Conservation (phyloP, 2,113 vertebrate genomes). For the Chaetodon auriga region DNA sequence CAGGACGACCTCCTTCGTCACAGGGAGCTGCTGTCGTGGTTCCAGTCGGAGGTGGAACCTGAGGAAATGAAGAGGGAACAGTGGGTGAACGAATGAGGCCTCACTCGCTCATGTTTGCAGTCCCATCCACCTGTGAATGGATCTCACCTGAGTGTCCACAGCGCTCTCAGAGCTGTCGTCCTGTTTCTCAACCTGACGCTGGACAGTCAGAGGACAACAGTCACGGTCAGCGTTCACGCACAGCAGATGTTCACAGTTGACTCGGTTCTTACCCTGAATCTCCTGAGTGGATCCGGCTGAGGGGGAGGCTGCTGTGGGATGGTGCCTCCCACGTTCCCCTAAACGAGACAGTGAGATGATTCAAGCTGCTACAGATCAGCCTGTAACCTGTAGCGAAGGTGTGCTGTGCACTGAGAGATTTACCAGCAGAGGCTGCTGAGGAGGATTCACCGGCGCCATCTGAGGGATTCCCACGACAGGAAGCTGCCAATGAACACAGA, state of each 20-base stretch:
- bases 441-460: slow-evolving; percentile 60
- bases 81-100: background rate
- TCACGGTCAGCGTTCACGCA: slow-evolving; percentile 16
- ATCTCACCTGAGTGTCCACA: slow-evolving; percentile 72
- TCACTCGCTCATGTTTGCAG: background rate
- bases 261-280: slow-evolving; percentile 73
- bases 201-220: slow-evolving; percentile 24
- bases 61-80: slow-evolving; percentile 9
- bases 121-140: background rate
- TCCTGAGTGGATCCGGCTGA: slow-evolving; percentile 58
- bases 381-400: background rate
- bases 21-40: slow-evolving; percentile 37
- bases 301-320: slow-evolving; percentile 57
- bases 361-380: background rate
- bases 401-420: background rate
- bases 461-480: slow-evolving; percentile 66
- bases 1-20: background rate
- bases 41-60: slow-evolving; percentile 71
- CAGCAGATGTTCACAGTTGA: background rate
- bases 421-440: slow-evolving; percentile 71
- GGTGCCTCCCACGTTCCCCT: slow-evolving; percentile 48
- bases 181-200: slow-evolving; percentile 71
- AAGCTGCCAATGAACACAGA: slow-evolving; percentile 29
- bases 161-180: slow-evolving; percentile 17
- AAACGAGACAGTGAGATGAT: slow-evolving; percentile 9